phyloP scores from a whole-genome alignment of 2,113 vertebrate genomes.

The Eidolon helvum region DNA sequence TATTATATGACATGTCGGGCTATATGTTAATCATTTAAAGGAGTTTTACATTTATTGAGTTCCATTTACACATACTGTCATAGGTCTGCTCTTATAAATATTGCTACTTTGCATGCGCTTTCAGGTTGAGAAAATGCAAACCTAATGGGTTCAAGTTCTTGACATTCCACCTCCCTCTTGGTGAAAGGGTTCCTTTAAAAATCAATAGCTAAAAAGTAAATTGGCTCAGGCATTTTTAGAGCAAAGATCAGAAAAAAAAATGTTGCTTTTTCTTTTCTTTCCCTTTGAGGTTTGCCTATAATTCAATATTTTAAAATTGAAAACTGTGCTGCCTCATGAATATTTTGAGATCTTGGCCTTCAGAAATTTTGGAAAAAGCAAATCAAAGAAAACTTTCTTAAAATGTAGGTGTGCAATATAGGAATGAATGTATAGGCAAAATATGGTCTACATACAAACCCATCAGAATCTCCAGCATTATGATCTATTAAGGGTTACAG shows the following conservation, averaged over 20 bases:
- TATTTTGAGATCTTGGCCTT: constrained; percentile 10
- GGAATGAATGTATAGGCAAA: neutral
- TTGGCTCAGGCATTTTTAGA: constrained; percentile 37
- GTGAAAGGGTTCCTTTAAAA: constrained; percentile 53
- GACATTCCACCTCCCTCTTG: neutral
- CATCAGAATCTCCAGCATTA: neutral
- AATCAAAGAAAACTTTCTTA: constrained; percentile 33
- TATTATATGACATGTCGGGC: neutral
- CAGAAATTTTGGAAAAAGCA: constrained; percentile 28
- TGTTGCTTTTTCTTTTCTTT: neutral
- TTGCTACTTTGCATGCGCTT: constrained; percentile 22
- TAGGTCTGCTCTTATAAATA: neutral
- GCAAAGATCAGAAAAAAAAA: constrained; percentile 45
- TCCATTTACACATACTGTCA: constrained; percentile 16
- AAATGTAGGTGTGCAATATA: neutral
- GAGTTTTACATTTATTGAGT: neutral
- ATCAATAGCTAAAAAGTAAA: constrained; percentile 44
- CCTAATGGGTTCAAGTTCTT: neutral
- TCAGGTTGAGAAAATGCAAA: neutral
- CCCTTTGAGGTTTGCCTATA: constrained; percentile 27
- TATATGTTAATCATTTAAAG: neutral
- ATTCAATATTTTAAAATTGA: constrained; percentile 62
- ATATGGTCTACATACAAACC: neutral
- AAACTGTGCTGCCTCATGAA: constrained; percentile 40
- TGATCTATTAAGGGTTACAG: neutral